Evolutionary conservation across 2,797 vertebrate genomes (phyloP).

Genomic region (Melanogrammus aeglefinus): DNA sequence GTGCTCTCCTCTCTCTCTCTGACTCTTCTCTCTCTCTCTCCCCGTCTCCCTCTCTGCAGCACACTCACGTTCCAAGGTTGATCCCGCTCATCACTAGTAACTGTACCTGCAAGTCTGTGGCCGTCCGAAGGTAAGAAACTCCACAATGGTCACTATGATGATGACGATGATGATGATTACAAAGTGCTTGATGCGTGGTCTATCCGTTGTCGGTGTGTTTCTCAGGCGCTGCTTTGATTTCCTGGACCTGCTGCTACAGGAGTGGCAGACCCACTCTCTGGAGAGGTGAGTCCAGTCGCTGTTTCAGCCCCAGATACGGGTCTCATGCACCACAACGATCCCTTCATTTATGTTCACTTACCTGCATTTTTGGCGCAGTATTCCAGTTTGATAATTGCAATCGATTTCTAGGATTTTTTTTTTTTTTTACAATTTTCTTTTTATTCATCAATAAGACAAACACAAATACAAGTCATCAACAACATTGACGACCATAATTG

Average conservation of each 20-base stretch:
- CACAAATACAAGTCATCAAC: no score
- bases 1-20: background rate
- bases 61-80: conserved; percentile 93
- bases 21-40: background rate
- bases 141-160: background rate
- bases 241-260: conserved; percentile 90
- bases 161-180: conserved; percentile 9
- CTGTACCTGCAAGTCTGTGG: conserved; percentile 95
- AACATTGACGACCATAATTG: no score
- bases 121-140: conserved; percentile 87
- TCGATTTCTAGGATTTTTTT: background rate
- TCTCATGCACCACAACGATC: background rate
- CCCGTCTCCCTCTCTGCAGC: conserved; percentile 66
- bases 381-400: background rate
- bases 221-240: conserved; percentile 93
- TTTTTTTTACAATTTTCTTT: no score
- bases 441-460: no score
- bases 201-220: background rate
- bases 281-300: conserved; percentile 81
- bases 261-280: conserved; percentile 96
- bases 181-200: background rate
- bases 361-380: background rate
- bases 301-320: background rate
- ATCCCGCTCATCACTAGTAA: conserved; percentile 97
- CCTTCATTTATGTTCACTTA: background rate